Conservation (phyloP, 1,140 invertebrate genomes). For the Papilio polyxenes region DNA sequence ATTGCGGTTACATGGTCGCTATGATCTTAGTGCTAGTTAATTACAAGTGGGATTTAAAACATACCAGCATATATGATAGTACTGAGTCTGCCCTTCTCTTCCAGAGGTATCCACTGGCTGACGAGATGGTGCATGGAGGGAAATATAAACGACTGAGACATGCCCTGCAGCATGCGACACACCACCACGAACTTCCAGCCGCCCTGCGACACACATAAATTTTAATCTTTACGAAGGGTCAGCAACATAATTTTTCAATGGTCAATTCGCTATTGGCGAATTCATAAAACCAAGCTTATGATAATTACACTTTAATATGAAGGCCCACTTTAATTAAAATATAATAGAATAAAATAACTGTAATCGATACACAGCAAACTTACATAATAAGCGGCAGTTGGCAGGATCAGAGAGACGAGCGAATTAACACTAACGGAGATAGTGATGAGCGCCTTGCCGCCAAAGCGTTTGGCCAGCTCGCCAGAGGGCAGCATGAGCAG, state of each 20-base stretch:
- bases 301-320: not conserved
- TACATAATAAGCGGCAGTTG: conserved; percentile 57
- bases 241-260: not conserved
- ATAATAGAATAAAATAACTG: not conserved
- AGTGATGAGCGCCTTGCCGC: conserved; percentile 76
- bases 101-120: conserved; percentile 85
- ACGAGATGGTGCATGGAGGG: conserved; percentile 87
- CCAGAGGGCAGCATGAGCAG: conserved; percentile 82
- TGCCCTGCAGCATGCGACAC: conserved; percentile 86
- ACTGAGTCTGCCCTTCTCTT: conserved; percentile 76
- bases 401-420: conserved; percentile 55
- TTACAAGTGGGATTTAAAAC: not conserved
- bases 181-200: conserved; percentile 73
- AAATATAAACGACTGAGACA: conserved; percentile 86
- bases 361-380: conserved; percentile 43
- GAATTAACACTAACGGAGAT: conserved; percentile 59
- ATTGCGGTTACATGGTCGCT: not conserved
- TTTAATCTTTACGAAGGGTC: not conserved
- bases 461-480: conserved; percentile 81
- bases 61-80: conserved; percentile 63
- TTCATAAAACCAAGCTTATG: too few species aligned
- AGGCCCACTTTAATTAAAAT: too few species aligned
- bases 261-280: too few species aligned
- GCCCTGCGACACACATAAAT: conserved; percentile 46
- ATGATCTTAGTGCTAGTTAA: not conserved